Evolutionary conservation across 2,113 vertebrate species (phyloP).

Genomic region (Jaculus jaculus): DNA sequence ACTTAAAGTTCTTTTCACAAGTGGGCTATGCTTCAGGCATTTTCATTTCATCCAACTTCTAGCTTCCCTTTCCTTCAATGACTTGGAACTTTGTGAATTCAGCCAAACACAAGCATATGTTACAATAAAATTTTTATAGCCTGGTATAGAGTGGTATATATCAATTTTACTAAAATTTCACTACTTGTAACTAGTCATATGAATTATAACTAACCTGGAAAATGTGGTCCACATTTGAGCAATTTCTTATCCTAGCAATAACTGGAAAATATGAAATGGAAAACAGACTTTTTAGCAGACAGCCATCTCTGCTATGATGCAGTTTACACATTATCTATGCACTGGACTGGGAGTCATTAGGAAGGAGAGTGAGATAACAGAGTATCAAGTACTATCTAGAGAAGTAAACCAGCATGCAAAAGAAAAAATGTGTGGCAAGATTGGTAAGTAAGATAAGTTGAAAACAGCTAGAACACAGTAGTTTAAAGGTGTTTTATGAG

Average conservation of each 20-base stretch:
- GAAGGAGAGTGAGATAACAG: not conserved
- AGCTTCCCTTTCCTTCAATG: not conserved
- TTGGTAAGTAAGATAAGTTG: not conserved
- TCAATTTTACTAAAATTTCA: not conserved
- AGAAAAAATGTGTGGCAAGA: not conserved
- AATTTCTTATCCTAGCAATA: not conserved
- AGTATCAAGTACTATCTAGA: not conserved
- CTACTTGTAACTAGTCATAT: not conserved
- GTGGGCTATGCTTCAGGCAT: not conserved
- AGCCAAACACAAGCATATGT: not conserved
- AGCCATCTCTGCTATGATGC: rapidly evolving
- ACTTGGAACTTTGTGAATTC: not conserved
- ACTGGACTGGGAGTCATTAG: not conserved
- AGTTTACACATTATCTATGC: not conserved
- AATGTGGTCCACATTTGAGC: not conserved
- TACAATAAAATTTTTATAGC: not conserved
- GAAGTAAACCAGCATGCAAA: not conserved
- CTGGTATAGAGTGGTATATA: not conserved
- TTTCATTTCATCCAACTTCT: not conserved
- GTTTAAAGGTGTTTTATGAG: not conserved
- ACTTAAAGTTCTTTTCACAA: not conserved
- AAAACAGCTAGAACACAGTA: not conserved
- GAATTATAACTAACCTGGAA: not conserved
- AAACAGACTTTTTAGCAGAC: not conserved
- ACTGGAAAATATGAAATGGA: not conserved